Conservation (phyloP, 2,113 vertebrate species). For the Prochilodus magdalenae region DNA sequence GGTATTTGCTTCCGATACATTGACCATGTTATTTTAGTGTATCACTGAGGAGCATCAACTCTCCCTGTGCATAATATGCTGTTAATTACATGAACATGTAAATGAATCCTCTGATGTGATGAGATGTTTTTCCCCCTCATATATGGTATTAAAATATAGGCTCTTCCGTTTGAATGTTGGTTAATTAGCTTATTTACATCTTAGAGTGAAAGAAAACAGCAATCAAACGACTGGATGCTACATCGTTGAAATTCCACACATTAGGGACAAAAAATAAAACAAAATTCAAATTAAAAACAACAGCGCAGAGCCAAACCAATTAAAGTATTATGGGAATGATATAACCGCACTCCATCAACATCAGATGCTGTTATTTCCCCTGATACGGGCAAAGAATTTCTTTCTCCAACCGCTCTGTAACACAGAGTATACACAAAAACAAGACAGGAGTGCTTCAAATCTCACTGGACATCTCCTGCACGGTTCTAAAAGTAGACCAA, state of each 20-base stretch:
- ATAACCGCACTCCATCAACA: conserved; percentile 70
- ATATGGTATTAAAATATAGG: conserved; percentile 46
- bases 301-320: conserved; percentile 60
- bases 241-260: conserved; percentile 74
- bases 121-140: neutral
- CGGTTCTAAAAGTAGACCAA: neutral
- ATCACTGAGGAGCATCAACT: no score
- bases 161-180: conserved; percentile 58
- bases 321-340: conserved; percentile 66
- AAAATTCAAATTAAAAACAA: no score
- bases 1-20: no score
- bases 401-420: conserved; percentile 20
- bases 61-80: neutral
- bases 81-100: neutral
- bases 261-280: conserved; percentile 58
- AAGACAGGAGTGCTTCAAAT: neutral
- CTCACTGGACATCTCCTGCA: neutral
- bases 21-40: no score
- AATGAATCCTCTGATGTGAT: conserved; percentile 26
- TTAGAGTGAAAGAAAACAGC: conserved; percentile 58
- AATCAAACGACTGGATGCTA: conserved; percentile 58
- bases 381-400: conserved; percentile 54
- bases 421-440: conserved; percentile 16
- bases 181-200: conserved; percentile 77
- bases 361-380: conserved; percentile 59